Evolutionary conservation across 2,888 invertebrate species (phyloP).

Genomic region (Hololepta plana): DNA sequence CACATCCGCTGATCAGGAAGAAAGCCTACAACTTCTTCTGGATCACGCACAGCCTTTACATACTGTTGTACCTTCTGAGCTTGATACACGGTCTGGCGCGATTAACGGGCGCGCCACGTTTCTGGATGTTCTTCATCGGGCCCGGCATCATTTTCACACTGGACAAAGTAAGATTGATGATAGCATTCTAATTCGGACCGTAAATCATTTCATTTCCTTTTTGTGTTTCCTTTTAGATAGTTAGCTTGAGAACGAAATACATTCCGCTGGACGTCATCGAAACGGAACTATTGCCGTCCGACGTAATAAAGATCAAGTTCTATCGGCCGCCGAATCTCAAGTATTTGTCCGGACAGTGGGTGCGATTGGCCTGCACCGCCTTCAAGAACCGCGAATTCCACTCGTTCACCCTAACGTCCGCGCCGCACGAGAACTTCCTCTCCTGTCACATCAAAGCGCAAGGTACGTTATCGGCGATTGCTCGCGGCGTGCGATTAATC

Average conservation of each 20-base stretch:
- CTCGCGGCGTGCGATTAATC: slow-evolving; percentile 2
- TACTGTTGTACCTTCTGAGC: slow-evolving; percentile 68
- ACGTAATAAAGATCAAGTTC: slow-evolving; percentile 87
- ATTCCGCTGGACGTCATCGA: slow-evolving; percentile 85
- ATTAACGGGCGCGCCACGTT: slow-evolving; percentile 76
- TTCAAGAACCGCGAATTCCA: slow-evolving; percentile 83
- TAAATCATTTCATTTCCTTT: not conserved
- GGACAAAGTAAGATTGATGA: slow-evolving; percentile 48
- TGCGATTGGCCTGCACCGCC: slow-evolving; percentile 77
- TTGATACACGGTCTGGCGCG: slow-evolving; percentile 82
- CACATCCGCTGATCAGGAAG: slow-evolving; percentile 80
- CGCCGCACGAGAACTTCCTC: slow-evolving; percentile 87
- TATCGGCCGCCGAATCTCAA: slow-evolving; percentile 90
- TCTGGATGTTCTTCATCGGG: slow-evolving; percentile 87
- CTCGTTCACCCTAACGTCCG: slow-evolving; percentile 88
- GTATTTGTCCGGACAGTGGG: slow-evolving; percentile 89
- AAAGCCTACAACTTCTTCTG: slow-evolving; percentile 93
- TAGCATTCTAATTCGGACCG: slow-evolving; percentile 1
- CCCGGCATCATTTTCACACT: slow-evolving; percentile 79
- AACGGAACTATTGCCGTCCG: slow-evolving; percentile 84
- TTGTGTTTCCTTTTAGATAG: slow-evolving; percentile 38
- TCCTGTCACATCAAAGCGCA: slow-evolving; percentile 88
- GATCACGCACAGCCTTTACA: slow-evolving; percentile 81
- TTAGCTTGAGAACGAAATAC: slow-evolving; percentile 76
- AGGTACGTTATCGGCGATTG: slow-evolving; percentile 19